Conservation (phyloP, 2,888 invertebrate species). For the Carcina quercana region DNA sequence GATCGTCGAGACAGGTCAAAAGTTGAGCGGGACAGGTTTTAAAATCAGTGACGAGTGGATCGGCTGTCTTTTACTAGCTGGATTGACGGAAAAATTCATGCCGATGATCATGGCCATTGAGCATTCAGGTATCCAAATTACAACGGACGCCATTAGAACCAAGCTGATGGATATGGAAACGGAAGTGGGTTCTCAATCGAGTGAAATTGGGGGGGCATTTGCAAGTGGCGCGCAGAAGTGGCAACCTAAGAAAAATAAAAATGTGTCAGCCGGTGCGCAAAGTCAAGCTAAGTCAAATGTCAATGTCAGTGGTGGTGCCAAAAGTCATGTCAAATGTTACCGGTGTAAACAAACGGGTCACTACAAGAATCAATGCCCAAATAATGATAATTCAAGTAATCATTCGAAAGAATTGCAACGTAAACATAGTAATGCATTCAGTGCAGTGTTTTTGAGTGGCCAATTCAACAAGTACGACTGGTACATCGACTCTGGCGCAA, state of each 20-base stretch:
- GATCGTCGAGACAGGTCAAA: constrained; percentile 11
- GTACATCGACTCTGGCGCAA: constrained; percentile 18
- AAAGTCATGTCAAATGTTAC: constrained; percentile 17
- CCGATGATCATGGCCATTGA: constrained; percentile 12
- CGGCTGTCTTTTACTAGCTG: constrained; percentile 9
- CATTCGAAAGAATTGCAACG: too few relatives aligned
- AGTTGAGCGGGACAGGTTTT: constrained; percentile 9
- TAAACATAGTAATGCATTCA: constrained; percentile 19
- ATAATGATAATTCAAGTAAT: constrained; percentile 12
- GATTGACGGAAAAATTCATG: constrained; percentile 7
- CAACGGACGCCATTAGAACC: constrained; percentile 10
- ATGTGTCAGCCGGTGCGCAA: neutral
- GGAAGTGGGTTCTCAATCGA: too few relatives aligned
- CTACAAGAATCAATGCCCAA: constrained; percentile 17
- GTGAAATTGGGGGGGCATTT: neutral
- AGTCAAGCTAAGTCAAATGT: constrained; percentile 13
- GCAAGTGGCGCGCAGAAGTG: constrained; percentile 1
- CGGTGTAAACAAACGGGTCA: constrained; percentile 21
- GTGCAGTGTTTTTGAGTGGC: constrained; percentile 19
- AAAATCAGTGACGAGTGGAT: constrained; percentile 9
- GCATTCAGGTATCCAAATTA: constrained; percentile 11
- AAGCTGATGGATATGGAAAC: constrained; percentile 7
- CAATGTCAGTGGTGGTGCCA: constrained; percentile 6
- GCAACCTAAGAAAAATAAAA: constrained; percentile 1
- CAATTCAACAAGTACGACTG: constrained; percentile 19